Conservation (phyloP, 2,888 invertebrate genomes). For the Sturmia bella region DNA sequence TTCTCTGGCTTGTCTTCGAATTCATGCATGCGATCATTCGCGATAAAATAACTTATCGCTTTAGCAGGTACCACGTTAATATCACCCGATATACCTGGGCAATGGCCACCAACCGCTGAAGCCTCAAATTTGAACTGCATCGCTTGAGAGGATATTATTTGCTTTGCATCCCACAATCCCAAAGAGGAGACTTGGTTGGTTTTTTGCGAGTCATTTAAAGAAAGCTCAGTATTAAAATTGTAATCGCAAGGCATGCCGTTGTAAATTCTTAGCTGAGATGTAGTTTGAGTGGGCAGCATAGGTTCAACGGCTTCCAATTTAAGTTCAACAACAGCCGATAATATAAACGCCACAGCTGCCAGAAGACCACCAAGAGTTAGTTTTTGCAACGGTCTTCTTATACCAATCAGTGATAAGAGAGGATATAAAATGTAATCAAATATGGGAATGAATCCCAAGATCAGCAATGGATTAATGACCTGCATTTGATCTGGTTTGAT, state of each 20-base stretch:
- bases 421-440: conserved; percentile 86
- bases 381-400: conserved; percentile 80
- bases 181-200: conserved; percentile 75
- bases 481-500: conserved; percentile 98
- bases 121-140: conserved; percentile 80
- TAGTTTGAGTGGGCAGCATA: conserved; percentile 83
- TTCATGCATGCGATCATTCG: conserved; percentile 71
- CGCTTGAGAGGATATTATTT: conserved; percentile 76
- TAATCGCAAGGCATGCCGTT: conserved; percentile 86
- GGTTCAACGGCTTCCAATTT: conserved; percentile 86
- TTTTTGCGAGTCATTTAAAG: conserved; percentile 44
- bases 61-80: conserved; percentile 74
- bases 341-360: conserved; percentile 90
- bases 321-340: conserved; percentile 92
- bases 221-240: conserved; percentile 77
- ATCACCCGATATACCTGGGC: conserved; percentile 72
- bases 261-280: conserved; percentile 87
- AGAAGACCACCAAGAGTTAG: conserved; percentile 90
- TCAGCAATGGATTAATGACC: conserved; percentile 93
- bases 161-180: conserved; percentile 82
- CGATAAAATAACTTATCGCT: conserved; percentile 78
- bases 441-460: conserved; percentile 92
- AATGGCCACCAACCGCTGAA: conserved; percentile 71
- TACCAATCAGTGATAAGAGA: conserved; percentile 74
- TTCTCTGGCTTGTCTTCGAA: conserved; percentile 78